Evolutionary conservation across 2,888 invertebrate genomes (phyloP).

Genomic region (Calliscelio sp.): DNA sequence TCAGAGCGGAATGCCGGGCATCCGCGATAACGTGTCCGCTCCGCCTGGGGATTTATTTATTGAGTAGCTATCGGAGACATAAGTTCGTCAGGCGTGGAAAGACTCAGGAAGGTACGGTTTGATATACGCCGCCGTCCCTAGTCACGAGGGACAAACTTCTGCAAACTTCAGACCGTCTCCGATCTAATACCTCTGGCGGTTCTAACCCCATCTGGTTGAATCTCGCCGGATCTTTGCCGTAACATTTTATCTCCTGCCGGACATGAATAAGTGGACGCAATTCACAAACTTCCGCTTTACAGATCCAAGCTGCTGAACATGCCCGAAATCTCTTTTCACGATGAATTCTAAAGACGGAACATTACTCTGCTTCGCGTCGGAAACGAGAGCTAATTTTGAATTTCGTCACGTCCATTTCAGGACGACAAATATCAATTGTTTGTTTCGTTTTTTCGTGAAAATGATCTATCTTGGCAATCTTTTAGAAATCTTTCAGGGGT

Average conservation of each 20-base stretch:
- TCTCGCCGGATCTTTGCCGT: slow-evolving; percentile 61
- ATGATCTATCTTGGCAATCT: background rate
- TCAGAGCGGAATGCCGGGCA: slow-evolving; percentile 34
- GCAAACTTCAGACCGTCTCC: slow-evolving; percentile 72
- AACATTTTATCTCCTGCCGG: slow-evolving; percentile 70
- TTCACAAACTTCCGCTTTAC: slow-evolving; percentile 77
- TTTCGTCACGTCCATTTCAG: background rate
- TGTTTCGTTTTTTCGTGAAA: background rate
- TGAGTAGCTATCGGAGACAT: slow-evolving; percentile 81
- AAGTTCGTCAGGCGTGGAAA: slow-evolving; percentile 80
- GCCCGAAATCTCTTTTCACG: slow-evolving; percentile 57
- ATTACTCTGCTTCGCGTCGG: slow-evolving; percentile 18
- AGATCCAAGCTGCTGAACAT: slow-evolving; percentile 51
- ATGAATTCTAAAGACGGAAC: slow-evolving; percentile 51
- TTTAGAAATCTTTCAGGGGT: too few species aligned
- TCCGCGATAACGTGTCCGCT: slow-evolving; percentile 37
- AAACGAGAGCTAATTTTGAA: slow-evolving; percentile 35
- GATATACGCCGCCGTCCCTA: slow-evolving; percentile 73
- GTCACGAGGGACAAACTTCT: slow-evolving; percentile 81
- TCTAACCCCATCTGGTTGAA: slow-evolving; percentile 50
- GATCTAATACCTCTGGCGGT: slow-evolving; percentile 62
- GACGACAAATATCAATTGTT: background rate
- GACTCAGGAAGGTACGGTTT: slow-evolving; percentile 69
- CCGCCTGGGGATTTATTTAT: slow-evolving; percentile 81
- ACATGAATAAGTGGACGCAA: slow-evolving; percentile 79